Percentiles rank a stretch among this genome's conserved stretches.
Evolutionary conservation across 2,888 invertebrate genomes (phyloP).

Genomic region (Idaea straminata): DNA sequence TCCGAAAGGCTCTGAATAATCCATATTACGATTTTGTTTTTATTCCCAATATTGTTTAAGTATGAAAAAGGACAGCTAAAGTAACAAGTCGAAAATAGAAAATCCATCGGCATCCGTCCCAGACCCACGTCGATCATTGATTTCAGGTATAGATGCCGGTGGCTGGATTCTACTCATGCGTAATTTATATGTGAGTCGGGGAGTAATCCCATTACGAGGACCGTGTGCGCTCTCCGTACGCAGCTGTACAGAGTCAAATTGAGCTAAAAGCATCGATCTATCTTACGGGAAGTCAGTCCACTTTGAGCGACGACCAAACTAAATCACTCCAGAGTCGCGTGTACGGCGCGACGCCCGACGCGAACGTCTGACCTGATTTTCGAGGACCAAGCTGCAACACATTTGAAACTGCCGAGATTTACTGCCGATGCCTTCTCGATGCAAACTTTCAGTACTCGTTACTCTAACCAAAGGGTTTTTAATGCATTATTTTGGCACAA

Average conservation of each 20-base stretch:
- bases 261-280: slow-evolving; percentile 75
- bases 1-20: slow-evolving; percentile 18
- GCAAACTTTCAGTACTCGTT: slow-evolving; percentile 61
- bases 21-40: slow-evolving; percentile 21
- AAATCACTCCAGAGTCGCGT: slow-evolving; percentile 56
- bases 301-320: slow-evolving; percentile 65
- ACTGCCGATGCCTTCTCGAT: slow-evolving; percentile 40
- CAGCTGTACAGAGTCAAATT: slow-evolving; percentile 61
- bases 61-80: slow-evolving; percentile 29
- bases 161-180: slow-evolving; percentile 44
- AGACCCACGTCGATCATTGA: slow-evolving; percentile 31
- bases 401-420: slow-evolving; percentile 46
- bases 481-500: slow-evolving; percentile 75
- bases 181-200: slow-evolving; percentile 55
- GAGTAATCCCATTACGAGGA: slow-evolving; percentile 53
- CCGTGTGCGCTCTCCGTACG: slow-evolving; percentile 48
- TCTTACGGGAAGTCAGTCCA: slow-evolving; percentile 67
- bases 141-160: slow-evolving; percentile 24
- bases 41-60: slow-evolving; percentile 26
- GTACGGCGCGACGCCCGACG: slow-evolving; percentile 31
- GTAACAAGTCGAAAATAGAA: slow-evolving; percentile 28
- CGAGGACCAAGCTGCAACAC: slow-evolving; percentile 46
- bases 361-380: slow-evolving; percentile 57
- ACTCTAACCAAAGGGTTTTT: slow-evolving; percentile 64
- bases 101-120: slow-evolving; percentile 19